Conservation (phyloP, 2,888 invertebrate genomes). For the Lasioglossum marginatum region DNA sequence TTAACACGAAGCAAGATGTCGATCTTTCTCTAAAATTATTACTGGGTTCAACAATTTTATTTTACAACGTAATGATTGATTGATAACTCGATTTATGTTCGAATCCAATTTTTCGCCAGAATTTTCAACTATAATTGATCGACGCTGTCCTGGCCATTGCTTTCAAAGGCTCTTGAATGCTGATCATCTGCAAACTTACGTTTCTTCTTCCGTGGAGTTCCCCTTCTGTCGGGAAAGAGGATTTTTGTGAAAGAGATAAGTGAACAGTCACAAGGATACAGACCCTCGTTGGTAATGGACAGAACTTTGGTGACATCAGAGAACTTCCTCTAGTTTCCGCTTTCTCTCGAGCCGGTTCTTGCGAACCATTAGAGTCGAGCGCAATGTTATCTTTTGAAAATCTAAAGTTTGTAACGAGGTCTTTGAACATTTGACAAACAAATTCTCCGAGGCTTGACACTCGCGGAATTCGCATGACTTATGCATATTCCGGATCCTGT, state of each 20-base stretch:
- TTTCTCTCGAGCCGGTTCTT: not conserved
- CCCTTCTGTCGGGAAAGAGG: not conserved
- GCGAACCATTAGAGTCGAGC: not conserved
- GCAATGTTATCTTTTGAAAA: not conserved
- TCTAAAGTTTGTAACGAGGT: not conserved
- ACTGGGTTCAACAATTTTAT: not conserved
- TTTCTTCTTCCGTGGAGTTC: not conserved
- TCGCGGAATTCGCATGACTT: not conserved
- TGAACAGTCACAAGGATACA: not conserved
- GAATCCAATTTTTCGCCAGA: not conserved
- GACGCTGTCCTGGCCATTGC: not conserved
- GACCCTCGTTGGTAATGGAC: not conserved
- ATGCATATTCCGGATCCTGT: not conserved
- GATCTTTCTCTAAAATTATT: not conserved
- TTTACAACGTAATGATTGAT: not conserved
- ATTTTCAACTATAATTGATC: slow-evolving; percentile 1
- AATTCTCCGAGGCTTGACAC: not conserved
- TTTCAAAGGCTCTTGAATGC: not conserved
- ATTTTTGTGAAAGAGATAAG: not conserved
- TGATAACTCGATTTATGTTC: not conserved
- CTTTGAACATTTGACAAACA: slow-evolving; percentile 9
- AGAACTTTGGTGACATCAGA: not conserved
- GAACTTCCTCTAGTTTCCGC: not conserved
- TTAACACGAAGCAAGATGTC: not conserved
- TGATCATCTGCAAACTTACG: not conserved